A percentile compares a stretch with the other conserved stretches of the same genome.
phyloP scores from a whole-genome alignment of 2,113 vertebrate genomes.

The Neolamprologus fasciatus region DNA sequence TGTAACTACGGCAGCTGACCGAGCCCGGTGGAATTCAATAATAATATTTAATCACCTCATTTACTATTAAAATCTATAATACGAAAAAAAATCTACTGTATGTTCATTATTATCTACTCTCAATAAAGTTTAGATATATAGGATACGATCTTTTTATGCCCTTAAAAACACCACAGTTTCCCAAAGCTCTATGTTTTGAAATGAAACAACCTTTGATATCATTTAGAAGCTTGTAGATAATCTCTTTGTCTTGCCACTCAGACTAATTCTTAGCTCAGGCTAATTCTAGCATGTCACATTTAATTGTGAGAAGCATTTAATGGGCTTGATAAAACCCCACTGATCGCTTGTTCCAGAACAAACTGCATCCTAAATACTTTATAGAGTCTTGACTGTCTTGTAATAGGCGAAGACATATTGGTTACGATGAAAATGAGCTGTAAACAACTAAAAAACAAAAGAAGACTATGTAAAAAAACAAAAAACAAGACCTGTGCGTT shows the following conservation, averaged over 20 bases:
- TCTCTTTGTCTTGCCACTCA: slow-evolving; percentile 38
- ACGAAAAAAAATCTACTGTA: not conserved
- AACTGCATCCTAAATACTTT: slow-evolving; percentile 61
- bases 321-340: slow-evolving; percentile 59
- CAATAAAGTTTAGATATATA: not conserved
- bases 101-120: not conserved
- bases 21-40: not conserved
- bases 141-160: not conserved
- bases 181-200: not conserved
- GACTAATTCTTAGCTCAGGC: not conserved
- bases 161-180: not conserved
- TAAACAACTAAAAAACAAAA: not conserved
- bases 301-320: slow-evolving; percentile 58
- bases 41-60: slow-evolving; percentile 11
- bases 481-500: not conserved
- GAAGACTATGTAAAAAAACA: not conserved
- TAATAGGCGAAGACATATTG: slow-evolving; percentile 19
- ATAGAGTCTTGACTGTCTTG: slow-evolving; percentile 58
- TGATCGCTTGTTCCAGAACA: slow-evolving; percentile 55
- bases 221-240: slow-evolving; percentile 30
- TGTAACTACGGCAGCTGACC: not conserved
- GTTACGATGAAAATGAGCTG: not conserved
- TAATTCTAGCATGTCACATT: slow-evolving; percentile 52
- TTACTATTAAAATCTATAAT: not conserved
- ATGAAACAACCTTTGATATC: slow-evolving; percentile 3